Conservation (phyloP, 2,888 invertebrate genomes). For the Leptopilina drosophilae region DNA sequence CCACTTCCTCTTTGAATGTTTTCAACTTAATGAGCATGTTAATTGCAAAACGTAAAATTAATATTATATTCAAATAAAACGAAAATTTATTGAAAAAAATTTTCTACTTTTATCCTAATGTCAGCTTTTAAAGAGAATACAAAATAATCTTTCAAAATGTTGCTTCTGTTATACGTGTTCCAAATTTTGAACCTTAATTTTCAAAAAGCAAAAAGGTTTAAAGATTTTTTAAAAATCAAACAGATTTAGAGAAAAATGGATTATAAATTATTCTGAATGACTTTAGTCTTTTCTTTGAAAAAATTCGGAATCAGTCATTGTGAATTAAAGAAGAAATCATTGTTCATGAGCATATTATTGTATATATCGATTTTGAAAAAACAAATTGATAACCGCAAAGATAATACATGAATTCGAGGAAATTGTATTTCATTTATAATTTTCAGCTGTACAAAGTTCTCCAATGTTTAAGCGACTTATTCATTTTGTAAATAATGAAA, state of each 20-base stretch:
- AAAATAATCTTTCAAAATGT: no score
- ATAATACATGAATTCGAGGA: conserved; percentile 26
- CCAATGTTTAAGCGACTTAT: not conserved
- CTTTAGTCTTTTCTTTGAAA: no score
- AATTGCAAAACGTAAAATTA: no score
- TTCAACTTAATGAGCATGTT: not conserved
- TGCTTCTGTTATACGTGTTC: no score
- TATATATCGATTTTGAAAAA: conserved; percentile 1
- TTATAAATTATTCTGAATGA: no score
- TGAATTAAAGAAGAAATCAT: not conserved
- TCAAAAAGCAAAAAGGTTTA: no score
- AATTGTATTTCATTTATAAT: conserved; percentile 32
- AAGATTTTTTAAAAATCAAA: not conserved
- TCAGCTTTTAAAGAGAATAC: no score
- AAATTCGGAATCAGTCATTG: not conserved
- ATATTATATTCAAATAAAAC: no score
- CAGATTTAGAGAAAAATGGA: no score
- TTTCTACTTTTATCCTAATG: no score
- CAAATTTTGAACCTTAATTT: no score
- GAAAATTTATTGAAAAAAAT: no score
- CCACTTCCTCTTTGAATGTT: conserved; percentile 18
- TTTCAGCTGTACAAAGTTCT: conserved; percentile 31
- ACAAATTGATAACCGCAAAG: conserved; percentile 13
- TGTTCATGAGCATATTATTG: not conserved
- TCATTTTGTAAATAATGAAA: conserved; percentile 14